Evolutionary conservation across 2,888 invertebrate species (phyloP), one percentile per base, ranked within the genome.

Genomic region (Galeopsomyia nigrocyanea): DNA sequence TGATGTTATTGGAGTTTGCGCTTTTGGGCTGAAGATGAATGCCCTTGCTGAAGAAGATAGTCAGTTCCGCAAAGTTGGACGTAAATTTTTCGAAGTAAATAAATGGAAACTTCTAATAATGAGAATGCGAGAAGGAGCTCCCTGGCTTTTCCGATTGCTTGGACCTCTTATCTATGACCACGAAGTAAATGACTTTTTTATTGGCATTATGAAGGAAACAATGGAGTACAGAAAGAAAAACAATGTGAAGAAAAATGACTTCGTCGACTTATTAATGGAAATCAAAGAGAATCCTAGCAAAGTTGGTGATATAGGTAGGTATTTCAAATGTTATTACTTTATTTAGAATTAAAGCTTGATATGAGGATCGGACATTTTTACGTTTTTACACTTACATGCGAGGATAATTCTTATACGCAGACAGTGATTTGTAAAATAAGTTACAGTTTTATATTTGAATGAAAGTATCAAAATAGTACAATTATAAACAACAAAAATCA

Each of bases 1-100:
- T 16, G 86, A 87, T 65, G 85, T 87, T 0, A 87, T 88, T 26
- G 87, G 87, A 3, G 81, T 82, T 6, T 85, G 86, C 57, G 87
- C 83, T 1, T 88, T 87, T 75, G 87, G 87, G 0, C 79, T 87
- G 6, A 82, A 87, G n/a, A 81, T 83, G 64, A 85, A 87, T 58
- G 77, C 84, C 0, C 69, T 87, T 22, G 74, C 76, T 3, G 78
- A 85, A 26, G 79, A 82, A 14, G 77, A 86, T 3, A 83, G 82
- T 21, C 81, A 83, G 39, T 87, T 87, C 68, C 81, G 83, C 1
- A 76, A 77, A 64, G 83, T 86, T 81, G 86, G 84, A 13, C 76
- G 73, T n/a, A 70, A 76, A 22, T 70, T 84, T 0, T 82, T 86
- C 26, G 58, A 73, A 2, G 74, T 78, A 1, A 69, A 66, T 3